Evolutionary conservation across 2,888 invertebrate species (phyloP).

Genomic region (Polyploca ridens): DNA sequence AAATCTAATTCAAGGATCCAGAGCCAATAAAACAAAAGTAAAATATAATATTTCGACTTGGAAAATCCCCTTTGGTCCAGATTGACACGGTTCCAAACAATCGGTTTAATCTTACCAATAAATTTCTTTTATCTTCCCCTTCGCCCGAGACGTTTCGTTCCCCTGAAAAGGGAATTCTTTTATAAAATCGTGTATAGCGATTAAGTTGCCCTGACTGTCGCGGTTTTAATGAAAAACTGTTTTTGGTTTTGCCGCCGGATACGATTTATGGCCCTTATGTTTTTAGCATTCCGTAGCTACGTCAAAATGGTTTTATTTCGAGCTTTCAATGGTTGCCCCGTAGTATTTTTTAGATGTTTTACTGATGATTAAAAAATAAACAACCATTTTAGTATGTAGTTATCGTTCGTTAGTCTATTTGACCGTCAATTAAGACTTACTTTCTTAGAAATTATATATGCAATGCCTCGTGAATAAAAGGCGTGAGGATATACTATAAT

Average conservation of each 20-base stretch:
- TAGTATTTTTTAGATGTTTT: too few species aligned
- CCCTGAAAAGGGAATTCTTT: conserved; percentile 48
- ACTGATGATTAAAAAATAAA: too few species aligned
- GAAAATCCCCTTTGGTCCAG: conserved; percentile 46
- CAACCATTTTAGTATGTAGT: too few species aligned
- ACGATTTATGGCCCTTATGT: background rate
- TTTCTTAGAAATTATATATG: too few species aligned
- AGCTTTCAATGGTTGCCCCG: too few species aligned
- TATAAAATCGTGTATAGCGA: conserved; percentile 46
- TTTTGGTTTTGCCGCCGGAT: conserved; percentile 21
- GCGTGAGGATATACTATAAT: too few species aligned
- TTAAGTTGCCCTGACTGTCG: conserved; percentile 37
- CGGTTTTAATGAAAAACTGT: conserved; percentile 38
- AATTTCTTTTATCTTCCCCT: conserved; percentile 72
- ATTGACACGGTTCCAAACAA: conserved; percentile 74
- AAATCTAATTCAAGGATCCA: background rate
- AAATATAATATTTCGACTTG: conserved; percentile 37
- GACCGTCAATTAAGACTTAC: too few species aligned
- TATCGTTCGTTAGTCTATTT: too few species aligned
- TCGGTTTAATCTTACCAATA: conserved; percentile 78
- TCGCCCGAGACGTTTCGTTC: conserved; percentile 45
- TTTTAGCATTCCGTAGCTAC: background rate
- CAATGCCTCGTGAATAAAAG: too few species aligned
- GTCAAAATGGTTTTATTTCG: too few species aligned
- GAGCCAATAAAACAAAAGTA: conserved; percentile 10